A percentile compares a stretch with the other conserved stretches of the same genome.
phyloP scores from a whole-genome alignment of 2,888 invertebrate genomes.

The Lasioglossum vierecki region DNA sequence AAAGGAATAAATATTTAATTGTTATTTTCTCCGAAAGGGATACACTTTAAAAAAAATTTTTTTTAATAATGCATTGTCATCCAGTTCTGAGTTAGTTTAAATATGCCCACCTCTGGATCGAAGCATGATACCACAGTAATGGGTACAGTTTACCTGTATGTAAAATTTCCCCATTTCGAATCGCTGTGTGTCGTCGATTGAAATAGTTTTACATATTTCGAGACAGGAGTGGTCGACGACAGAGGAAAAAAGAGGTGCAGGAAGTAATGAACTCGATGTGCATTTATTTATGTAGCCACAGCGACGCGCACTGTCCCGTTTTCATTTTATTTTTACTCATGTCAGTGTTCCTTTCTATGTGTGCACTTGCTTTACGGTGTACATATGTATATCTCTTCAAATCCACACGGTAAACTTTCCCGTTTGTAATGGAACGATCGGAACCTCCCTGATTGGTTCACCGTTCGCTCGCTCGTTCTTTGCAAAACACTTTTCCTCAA shows the following conservation, averaged over 20 bases:
- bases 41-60: no score
- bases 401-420: conserved; percentile 38
- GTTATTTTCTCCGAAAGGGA: no score
- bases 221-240: background rate
- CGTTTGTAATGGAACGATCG: conserved; percentile 12
- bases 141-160: no score
- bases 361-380: conserved; percentile 46
- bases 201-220: background rate
- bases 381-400: conserved; percentile 38
- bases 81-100: no score
- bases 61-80: no score
- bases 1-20: no score
- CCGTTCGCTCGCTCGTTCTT: background rate
- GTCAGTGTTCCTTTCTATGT: conserved; percentile 58
- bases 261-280: conserved; percentile 45
- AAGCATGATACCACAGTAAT: no score
- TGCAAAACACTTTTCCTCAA: no score
- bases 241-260: background rate
- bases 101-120: no score
- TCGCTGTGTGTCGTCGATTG: background rate
- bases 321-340: conserved; percentile 61
- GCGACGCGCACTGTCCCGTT: conserved; percentile 53
- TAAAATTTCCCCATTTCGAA: background rate
- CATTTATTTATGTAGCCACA: conserved; percentile 55
- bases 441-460: conserved; percentile 9